These are phyloP conservation scores for Arothron firmamentum DNA, from an alignment of 2,113 vertebrate species.

Conservation along the genomic window DNA sequence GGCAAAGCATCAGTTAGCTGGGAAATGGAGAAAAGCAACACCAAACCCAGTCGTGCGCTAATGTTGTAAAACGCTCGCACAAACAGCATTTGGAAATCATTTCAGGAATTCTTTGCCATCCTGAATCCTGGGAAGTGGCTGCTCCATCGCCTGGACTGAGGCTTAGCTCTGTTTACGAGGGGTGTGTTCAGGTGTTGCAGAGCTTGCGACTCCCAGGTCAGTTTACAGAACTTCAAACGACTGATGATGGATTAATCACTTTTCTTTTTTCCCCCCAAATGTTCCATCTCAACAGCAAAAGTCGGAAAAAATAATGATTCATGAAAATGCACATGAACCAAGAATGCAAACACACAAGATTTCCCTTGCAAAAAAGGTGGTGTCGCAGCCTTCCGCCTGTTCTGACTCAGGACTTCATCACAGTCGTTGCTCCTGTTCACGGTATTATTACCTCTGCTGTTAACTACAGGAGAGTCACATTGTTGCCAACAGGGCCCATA, in stretches of 20 bases:
- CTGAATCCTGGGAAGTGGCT: constrained; percentile 30
- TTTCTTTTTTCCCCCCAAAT: too few relatives aligned
- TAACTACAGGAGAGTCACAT: constrained; percentile 29
- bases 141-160: not conserved
- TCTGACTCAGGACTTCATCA: constrained; percentile 24
- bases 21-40: constrained; percentile 28
- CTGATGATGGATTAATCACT: too few relatives aligned
- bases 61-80: not conserved
- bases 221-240: too few relatives aligned
- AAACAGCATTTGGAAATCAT: constrained; percentile 38
- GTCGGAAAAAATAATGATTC: too few relatives aligned
- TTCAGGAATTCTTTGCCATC: constrained; percentile 25
- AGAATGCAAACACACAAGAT: not conserved
- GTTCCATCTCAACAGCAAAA: too few relatives aligned
- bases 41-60: constrained; percentile 15
- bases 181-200: constrained; percentile 9
- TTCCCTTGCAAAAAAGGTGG: not conserved
- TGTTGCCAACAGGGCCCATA: constrained; percentile 16
- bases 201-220: too few relatives aligned
- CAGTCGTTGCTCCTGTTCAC: constrained; percentile 17
- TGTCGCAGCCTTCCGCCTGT: not conserved
- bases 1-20: constrained; percentile 28
- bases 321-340: too few relatives aligned
- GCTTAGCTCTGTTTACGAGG: constrained; percentile 29
- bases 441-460: constrained; percentile 26